phyloP scores from a whole-genome alignment of 2,888 invertebrate species.

The Netelia fuscicornis region DNA sequence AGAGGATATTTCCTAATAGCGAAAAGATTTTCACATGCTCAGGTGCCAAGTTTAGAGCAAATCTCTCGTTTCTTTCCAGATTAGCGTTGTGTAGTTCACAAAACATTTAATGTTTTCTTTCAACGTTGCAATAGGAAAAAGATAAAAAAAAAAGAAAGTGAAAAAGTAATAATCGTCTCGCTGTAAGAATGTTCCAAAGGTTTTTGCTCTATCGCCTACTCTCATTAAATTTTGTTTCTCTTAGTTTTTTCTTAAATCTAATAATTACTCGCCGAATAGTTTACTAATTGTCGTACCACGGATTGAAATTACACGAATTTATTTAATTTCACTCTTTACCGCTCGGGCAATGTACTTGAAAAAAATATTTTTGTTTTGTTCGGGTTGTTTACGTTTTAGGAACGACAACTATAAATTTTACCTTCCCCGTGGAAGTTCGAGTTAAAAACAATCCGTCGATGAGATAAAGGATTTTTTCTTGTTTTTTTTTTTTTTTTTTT shows the following conservation, averaged over 20 bases:
- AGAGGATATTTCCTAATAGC: background rate
- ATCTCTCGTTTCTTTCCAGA: slow-evolving; percentile 43
- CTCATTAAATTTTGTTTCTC: slow-evolving; percentile 17
- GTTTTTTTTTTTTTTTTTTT: background rate
- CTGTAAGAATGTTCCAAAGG: background rate
- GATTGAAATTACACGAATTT: background rate
- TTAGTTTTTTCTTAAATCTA: slow-evolving; percentile 11
- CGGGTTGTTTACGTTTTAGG: background rate
- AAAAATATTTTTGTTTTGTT: background rate
- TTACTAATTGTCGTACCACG: slow-evolving; percentile 31
- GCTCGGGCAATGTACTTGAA: slow-evolving; percentile 62
- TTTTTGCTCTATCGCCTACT: slow-evolving; percentile 23
- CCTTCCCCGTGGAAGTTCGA: slow-evolving; percentile 14
- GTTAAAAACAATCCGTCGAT: slow-evolving; percentile 16
- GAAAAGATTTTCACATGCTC: slow-evolving; percentile 26
- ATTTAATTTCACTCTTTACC: slow-evolving; percentile 8
- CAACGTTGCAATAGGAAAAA: background rate
- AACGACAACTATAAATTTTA: slow-evolving; percentile 17
- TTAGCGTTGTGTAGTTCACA: slow-evolving; percentile 13
- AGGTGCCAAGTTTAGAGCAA: slow-evolving; percentile 60
- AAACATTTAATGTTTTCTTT: background rate
- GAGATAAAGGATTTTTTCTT: background rate
- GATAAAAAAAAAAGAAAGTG: too few species aligned
- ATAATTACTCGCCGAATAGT: slow-evolving; percentile 39
- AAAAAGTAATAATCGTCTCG: too few species aligned